A percentile compares a stretch with the other conserved stretches of the same genome.
Conservation (phyloP, 2,888 invertebrate genomes). For the Alloscopus bannaensis region DNA sequence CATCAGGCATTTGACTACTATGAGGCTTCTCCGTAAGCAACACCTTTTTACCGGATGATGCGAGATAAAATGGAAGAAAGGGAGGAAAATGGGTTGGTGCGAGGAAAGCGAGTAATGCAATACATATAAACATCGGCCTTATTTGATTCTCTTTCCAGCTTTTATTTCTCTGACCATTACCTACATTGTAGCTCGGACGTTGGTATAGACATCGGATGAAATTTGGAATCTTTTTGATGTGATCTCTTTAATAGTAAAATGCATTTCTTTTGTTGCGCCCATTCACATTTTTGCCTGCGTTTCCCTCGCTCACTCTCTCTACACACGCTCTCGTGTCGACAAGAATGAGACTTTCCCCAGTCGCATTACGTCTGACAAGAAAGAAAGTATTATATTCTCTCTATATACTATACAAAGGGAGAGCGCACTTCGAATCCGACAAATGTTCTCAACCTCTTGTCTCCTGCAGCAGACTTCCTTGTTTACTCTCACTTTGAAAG, state of each 20-base stretch:
- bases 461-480: constrained; percentile 39
- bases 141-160: constrained; percentile 9
- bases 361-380: constrained; percentile 35
- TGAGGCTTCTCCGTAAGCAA: constrained; percentile 26
- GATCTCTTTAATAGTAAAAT: constrained; percentile 33
- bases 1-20: constrained; percentile 2
- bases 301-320: neutral
- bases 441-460: too few relatives aligned
- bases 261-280: constrained; percentile 29
- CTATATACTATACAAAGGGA: neutral
- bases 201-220: constrained; percentile 15
- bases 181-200: neutral
- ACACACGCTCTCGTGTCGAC: neutral
- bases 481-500: constrained; percentile 22
- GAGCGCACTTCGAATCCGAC: constrained; percentile 12
- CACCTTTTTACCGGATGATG: constrained; percentile 17
- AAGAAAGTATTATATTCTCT: too few relatives aligned
- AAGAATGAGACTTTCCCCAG: constrained; percentile 18
- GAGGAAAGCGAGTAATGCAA: constrained; percentile 3
- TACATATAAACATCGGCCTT: neutral
- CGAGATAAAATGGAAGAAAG: constrained; percentile 12
- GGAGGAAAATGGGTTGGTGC: neutral
- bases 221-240: constrained; percentile 38
- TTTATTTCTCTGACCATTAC: neutral
- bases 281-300: too few relatives aligned